Conservation (phyloP, 2,888 invertebrate species). For the Trissolcus japonicus region DNA sequence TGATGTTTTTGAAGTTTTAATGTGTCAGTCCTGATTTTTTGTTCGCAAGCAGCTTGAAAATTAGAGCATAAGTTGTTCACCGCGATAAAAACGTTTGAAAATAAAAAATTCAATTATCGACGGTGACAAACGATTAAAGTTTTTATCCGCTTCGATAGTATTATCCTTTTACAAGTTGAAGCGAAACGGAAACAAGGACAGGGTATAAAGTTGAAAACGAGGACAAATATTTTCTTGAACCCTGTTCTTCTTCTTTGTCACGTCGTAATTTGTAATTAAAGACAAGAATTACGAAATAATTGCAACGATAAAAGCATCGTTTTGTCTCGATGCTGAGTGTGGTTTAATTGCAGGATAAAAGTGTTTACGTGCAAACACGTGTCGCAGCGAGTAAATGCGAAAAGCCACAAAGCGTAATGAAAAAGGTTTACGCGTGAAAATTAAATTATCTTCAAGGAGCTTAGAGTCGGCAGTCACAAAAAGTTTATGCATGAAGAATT, state of each 20-base stretch:
- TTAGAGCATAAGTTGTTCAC: constrained; percentile 48
- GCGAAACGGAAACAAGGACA: constrained; percentile 4
- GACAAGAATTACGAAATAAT: constrained; percentile 21
- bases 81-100: constrained; percentile 30
- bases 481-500: constrained; percentile 1
- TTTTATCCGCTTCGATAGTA: constrained; percentile 47
- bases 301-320: constrained; percentile 35
- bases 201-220: constrained; percentile 22
- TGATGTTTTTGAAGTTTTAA: too few relatives aligned
- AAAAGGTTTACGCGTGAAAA: constrained; percentile 36
- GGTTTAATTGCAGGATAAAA: constrained; percentile 41
- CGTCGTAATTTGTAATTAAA: constrained; percentile 39
- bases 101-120: constrained; percentile 49
- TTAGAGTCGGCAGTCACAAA: constrained; percentile 38
- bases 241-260: constrained; percentile 26
- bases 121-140: constrained; percentile 50
- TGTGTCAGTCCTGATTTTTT: constrained; percentile 1
- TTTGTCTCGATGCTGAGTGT: constrained; percentile 18
- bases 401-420: constrained; percentile 21
- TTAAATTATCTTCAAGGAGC: constrained; percentile 45
- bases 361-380: constrained; percentile 35
- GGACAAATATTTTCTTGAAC: constrained; percentile 22
- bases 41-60: constrained; percentile 31
- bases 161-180: constrained; percentile 43
- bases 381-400: constrained; percentile 33